phyloP scores from a whole-genome alignment of 92 coral and sea anemone genomes.

The Phenganax marumi region DNA sequence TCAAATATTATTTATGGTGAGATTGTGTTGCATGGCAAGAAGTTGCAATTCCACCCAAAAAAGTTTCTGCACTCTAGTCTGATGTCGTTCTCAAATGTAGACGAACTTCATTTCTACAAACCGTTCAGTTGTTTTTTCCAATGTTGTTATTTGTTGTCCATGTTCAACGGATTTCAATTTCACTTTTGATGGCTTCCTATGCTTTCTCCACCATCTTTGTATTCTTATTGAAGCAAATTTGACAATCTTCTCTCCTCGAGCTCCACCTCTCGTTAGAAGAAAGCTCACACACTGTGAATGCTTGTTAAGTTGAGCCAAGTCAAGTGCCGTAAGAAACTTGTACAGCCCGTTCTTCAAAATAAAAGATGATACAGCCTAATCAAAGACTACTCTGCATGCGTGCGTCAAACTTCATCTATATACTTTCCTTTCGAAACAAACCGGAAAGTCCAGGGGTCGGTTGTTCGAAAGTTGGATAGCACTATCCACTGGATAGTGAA shows the following conservation, averaged over 20 bases:
- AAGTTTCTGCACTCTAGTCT: no score
- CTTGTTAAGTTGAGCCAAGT: constrained; percentile 15
- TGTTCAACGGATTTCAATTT: background rate
- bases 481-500: no score
- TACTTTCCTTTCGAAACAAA: no score
- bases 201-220: constrained; percentile 27
- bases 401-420: no score
- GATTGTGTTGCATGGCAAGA: background rate
- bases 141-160: background rate
- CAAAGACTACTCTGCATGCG: no score
- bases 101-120: background rate
- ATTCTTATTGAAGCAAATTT: background rate
- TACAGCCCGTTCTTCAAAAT: constrained; percentile 22
- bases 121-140: background rate
- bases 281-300: background rate
- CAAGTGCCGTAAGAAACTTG: constrained; percentile 30
- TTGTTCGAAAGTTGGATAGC: no score
- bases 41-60: background rate
- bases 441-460: no score
- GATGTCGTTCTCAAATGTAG: no score
- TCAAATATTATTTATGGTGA: background rate
- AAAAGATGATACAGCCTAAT: background rate
- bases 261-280: background rate
- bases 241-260: background rate
- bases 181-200: background rate